Evolutionary conservation across 2,797 vertebrate genomes (phyloP).

Genomic region (Tenualosa thibaudeaui): DNA sequence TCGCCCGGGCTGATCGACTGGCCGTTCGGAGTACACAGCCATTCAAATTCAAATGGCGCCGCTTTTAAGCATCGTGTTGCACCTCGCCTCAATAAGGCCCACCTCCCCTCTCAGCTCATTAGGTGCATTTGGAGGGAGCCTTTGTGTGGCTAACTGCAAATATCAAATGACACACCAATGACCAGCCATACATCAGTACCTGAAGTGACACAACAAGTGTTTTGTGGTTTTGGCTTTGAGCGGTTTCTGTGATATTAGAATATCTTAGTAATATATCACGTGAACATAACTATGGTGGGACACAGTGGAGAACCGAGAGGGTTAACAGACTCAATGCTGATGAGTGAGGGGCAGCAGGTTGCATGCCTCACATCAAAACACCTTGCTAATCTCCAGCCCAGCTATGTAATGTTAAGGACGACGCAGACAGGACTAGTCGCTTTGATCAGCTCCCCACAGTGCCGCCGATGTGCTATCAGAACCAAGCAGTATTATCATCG

Average conservation of each 20-base stretch:
- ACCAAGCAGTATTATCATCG: neutral
- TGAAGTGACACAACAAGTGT: conserved; percentile 13
- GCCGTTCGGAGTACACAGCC: neutral
- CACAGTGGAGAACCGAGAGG: neutral
- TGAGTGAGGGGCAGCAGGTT: neutral
- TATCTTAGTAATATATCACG: neutral
- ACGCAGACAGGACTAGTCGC: neutral
- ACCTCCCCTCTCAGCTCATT: conserved; percentile 16
- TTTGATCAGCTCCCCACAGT: conserved; percentile 13
- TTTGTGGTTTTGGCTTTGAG: neutral
- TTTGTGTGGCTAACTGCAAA: conserved; percentile 2
- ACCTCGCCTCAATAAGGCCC: neutral
- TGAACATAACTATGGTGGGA: neutral
- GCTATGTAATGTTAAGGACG: conserved; percentile 38
- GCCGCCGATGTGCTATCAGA: neutral
- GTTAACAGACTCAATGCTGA: neutral
- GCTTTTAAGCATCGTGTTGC: conserved; percentile 12
- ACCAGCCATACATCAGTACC: conserved; percentile 1
- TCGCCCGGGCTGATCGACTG: neutral
- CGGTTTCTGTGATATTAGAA: neutral
- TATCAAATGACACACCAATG: conserved; percentile 10
- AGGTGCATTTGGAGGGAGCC: neutral
- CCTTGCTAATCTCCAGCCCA: conserved; percentile 25
- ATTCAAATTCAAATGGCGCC: conserved; percentile 14
- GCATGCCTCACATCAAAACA: conserved; percentile 30